These are phyloP conservation scores for Trachelus troglodyta DNA, from an alignment of 2,888 invertebrate genomes.

Conservation along the genomic window DNA sequence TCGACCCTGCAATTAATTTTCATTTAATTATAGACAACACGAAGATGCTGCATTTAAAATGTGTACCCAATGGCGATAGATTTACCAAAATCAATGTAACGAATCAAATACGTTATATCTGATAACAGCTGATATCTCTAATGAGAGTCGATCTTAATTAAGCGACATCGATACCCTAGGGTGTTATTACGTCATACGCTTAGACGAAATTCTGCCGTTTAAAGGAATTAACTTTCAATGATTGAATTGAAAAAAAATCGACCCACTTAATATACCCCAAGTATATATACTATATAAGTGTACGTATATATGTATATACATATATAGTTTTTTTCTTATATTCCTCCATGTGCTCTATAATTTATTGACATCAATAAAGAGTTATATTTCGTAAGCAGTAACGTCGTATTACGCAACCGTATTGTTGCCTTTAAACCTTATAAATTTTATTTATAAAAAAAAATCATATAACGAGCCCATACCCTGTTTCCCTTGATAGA, in stretches of 20 bases:
- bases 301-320: neutral
- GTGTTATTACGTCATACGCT: no score
- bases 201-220: no score
- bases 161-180: no score
- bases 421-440: neutral
- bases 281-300: neutral
- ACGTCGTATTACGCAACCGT: neutral
- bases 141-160: neutral
- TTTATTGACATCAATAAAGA: slow-evolving; percentile 2
- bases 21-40: neutral
- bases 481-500: neutral
- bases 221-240: no score
- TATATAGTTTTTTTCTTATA: neutral
- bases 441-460: neutral
- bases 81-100: neutral
- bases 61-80: neutral
- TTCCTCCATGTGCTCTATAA: slow-evolving; percentile 1
- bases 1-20: neutral
- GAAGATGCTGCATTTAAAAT: neutral
- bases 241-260: no score
- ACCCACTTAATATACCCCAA: neutral
- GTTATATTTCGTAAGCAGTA: neutral
- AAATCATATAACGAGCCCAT: neutral
- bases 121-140: neutral
- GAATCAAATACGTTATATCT: neutral